Conservation (phyloP, 2,797 vertebrate species). For the Nothura maculosa region DNA sequence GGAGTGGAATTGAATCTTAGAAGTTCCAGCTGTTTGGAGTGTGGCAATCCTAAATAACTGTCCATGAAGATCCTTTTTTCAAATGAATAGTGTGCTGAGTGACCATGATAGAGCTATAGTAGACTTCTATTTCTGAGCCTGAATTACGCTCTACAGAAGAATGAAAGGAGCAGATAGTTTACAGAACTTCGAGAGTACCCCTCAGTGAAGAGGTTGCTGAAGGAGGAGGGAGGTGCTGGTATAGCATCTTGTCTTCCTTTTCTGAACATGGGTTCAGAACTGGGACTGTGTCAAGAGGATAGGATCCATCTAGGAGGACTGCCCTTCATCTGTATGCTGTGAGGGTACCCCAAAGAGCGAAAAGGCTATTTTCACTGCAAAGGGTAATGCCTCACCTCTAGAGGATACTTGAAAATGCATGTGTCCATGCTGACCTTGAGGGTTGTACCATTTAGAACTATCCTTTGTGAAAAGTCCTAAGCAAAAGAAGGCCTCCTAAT, state of each 20-base stretch:
- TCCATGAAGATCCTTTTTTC: background rate
- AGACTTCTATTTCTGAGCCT: background rate
- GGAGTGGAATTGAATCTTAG: background rate
- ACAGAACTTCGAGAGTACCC: background rate
- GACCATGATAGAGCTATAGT: background rate
- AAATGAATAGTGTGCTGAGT: background rate
- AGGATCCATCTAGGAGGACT: background rate
- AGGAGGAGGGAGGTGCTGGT: background rate
- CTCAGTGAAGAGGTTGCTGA: accelerated
- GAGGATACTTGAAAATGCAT: background rate
- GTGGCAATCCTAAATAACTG: background rate
- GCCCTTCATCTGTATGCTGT: accelerated
- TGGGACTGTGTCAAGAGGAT: background rate
- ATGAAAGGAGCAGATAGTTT: accelerated
- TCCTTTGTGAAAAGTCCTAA: background rate
- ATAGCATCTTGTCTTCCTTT: background rate
- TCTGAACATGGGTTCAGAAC: background rate
- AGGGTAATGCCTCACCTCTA: background rate
- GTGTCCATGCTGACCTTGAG: background rate
- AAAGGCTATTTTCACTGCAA: background rate
- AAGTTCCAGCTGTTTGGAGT: background rate
- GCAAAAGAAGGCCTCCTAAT: background rate
- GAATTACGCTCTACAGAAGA: background rate
- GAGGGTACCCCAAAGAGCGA: background rate
- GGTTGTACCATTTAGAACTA: background rate